Conservation (phyloP, 2,888 invertebrate species). For the Campaea margaritaria region DNA sequence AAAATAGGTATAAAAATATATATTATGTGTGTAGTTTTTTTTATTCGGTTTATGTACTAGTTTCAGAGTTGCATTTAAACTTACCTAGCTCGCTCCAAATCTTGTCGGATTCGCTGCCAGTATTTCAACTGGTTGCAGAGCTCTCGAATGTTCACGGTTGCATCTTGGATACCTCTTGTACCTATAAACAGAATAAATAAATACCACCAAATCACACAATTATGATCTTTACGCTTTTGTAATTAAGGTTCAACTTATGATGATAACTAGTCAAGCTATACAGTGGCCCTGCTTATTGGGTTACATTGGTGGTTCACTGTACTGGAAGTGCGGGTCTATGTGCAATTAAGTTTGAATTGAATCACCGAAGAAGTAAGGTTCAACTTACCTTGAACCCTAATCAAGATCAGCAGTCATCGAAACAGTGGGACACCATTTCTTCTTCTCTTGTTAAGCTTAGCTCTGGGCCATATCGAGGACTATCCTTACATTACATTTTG, state of each 20-base stretch:
- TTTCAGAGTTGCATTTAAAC: not conserved
- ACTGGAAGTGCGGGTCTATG: not conserved
- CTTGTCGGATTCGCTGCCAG: constrained; percentile 97
- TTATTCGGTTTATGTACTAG: not conserved
- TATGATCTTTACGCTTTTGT: no score
- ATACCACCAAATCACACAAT: no score
- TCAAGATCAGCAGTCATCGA: no score
- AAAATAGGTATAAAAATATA: no score
- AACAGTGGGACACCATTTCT: no score
- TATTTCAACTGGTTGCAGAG: constrained; percentile 95
- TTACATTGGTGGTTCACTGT: no score
- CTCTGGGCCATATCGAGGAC: not conserved
- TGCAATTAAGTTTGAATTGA: not conserved
- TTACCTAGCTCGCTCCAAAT: constrained; percentile 94
- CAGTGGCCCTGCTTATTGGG: no score
- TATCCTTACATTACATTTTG: not conserved
- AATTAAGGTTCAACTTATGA: not conserved
- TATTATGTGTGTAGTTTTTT: no score
- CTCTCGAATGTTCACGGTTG: constrained; percentile 88
- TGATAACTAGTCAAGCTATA: no score
- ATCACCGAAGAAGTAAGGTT: no score
- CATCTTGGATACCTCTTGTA: constrained; percentile 85
- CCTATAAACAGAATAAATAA: constrained; percentile 52
- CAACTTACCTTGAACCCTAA: no score
- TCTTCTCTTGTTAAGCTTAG: no score